These are phyloP conservation scores for Scaptodrosophila latifasciaeformis DNA, from an alignment of 2,888 invertebrate genomes.

Conservation along the genomic window DNA sequence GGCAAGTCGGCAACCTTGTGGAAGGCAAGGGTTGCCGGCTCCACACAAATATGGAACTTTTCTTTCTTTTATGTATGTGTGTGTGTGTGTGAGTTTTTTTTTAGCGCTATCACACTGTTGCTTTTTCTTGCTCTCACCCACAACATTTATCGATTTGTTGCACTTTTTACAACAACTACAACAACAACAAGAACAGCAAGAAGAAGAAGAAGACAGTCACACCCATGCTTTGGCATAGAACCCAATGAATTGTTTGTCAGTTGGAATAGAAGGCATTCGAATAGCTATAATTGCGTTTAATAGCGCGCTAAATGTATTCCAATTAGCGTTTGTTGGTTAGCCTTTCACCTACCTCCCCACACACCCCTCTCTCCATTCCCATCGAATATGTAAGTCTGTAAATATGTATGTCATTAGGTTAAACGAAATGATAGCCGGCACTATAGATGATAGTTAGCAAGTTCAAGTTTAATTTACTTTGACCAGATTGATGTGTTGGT, in stretches of 20 bases:
- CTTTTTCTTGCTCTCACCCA: no score
- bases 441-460: conserved; percentile 4
- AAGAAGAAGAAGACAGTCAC: no score
- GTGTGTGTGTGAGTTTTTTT: conserved; percentile 14
- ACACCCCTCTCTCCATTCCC: no score
- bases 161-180: no score
- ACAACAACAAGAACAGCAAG: no score
- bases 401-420: conserved; percentile 36
- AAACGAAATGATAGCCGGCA: background rate
- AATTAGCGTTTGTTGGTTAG: conserved; percentile 51
- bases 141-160: conserved; percentile 56
- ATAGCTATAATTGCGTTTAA: conserved; percentile 58
- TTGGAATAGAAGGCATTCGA: conserved; percentile 33
- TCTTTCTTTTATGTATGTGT: background rate
- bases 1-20: no score
- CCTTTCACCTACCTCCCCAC: no score
- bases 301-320: conserved; percentile 62
- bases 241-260: no score
- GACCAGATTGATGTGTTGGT: no score
- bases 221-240: no score
- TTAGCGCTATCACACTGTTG: background rate
- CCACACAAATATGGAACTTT: background rate
- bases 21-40: no score
- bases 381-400: background rate
- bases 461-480: conserved; percentile 29